phyloP scores from a whole-genome alignment of 2,888 invertebrate genomes.

The Beris morrisii region DNA sequence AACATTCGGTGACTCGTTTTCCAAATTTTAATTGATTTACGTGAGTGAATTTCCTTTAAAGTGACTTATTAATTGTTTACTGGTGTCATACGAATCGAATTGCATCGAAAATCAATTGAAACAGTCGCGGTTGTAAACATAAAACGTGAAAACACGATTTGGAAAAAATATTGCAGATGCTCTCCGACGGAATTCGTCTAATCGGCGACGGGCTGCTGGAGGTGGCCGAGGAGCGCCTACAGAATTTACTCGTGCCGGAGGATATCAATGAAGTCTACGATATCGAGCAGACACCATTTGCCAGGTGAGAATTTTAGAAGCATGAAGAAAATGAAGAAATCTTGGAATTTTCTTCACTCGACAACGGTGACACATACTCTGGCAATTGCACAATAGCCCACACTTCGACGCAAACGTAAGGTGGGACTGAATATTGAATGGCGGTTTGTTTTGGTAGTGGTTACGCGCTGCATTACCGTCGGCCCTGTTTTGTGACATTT shows the following conservation, averaged over 20 bases:
- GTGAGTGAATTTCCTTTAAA: too few relatives aligned
- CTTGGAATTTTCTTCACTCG: not conserved
- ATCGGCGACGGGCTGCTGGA: slow-evolving; percentile 72
- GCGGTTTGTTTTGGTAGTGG: too few relatives aligned
- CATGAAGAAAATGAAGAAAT: not conserved
- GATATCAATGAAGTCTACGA: slow-evolving; percentile 76
- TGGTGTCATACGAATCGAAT: too few relatives aligned
- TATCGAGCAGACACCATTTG: slow-evolving; percentile 82
- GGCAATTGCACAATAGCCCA: slow-evolving; percentile 1
- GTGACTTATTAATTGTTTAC: too few relatives aligned
- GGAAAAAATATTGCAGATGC: slow-evolving; percentile 5
- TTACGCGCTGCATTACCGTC: slow-evolving; percentile 28
- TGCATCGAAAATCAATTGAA: too few relatives aligned
- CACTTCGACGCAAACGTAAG: too few relatives aligned
- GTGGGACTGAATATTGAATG: too few relatives aligned
- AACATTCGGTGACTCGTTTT: too few relatives aligned
- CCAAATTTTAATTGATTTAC: too few relatives aligned
- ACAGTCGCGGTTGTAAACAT: too few relatives aligned
- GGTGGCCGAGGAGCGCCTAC: slow-evolving; percentile 68
- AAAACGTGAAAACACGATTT: not conserved
- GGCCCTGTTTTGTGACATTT: not conserved
- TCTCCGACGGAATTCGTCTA: slow-evolving; percentile 55
- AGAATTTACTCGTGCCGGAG: slow-evolving; percentile 70
- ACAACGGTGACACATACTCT: slow-evolving; percentile 1
- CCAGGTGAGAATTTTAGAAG: slow-evolving; percentile 65